These are phyloP conservation scores for Chascanopsetta lugubris DNA, from an alignment of 2,113 vertebrate species.

Conservation along the genomic window DNA sequence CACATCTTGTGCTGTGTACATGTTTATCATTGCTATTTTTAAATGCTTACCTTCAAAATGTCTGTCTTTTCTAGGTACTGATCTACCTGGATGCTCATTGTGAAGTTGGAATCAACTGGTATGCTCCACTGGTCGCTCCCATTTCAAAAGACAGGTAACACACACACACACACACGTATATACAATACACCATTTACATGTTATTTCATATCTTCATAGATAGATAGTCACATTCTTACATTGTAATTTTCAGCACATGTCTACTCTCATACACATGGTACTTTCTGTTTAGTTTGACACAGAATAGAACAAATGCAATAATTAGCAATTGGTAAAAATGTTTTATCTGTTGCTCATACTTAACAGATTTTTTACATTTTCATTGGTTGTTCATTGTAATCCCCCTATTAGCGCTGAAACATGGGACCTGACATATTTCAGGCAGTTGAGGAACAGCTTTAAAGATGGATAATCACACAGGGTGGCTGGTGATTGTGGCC, in stretches of 20 bases:
- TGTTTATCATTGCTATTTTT: not conserved
- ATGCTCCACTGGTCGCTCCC: slow-evolving; percentile 92
- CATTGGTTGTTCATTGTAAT: no score
- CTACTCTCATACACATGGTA: not conserved
- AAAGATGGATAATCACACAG: not conserved
- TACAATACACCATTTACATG: no score
- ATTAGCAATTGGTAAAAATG: no score
- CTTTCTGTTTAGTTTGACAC: not conserved
- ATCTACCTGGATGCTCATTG: slow-evolving; percentile 98
- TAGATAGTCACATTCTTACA: not conserved
- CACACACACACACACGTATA: not conserved
- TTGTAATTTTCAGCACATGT: not conserved
- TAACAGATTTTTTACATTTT: no score
- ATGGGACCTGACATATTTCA: not conserved
- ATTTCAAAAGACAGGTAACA: slow-evolving; percentile 98
- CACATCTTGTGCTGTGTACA: not conserved
- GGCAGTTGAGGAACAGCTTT: not conserved
- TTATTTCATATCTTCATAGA: no score
- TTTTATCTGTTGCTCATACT: not conserved
- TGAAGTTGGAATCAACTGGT: slow-evolving; percentile 98
- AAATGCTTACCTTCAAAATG: not conserved
- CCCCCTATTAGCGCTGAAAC: not conserved
- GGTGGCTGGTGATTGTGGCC: no score
- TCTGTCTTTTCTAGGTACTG: slow-evolving; percentile 84
- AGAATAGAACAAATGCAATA: not conserved